phyloP scores from a whole-genome alignment of 2,113 vertebrate genomes.

The Isichthys henryi region DNA sequence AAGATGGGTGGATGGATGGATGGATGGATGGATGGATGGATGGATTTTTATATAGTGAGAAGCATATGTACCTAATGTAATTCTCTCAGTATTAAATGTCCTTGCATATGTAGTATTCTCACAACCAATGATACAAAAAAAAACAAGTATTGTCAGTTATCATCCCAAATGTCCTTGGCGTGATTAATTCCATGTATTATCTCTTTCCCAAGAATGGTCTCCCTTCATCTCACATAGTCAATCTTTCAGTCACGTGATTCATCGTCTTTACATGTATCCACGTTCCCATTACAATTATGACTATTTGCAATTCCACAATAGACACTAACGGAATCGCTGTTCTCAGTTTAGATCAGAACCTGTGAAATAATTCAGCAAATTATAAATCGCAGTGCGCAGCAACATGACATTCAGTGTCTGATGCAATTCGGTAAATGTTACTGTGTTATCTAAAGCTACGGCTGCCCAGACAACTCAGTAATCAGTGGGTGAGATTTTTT shows the following conservation, averaged over 20 bases:
- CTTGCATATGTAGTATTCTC: not conserved
- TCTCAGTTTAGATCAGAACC: not conserved
- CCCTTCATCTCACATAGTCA: not conserved
- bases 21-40: not conserved
- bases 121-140: not conserved
- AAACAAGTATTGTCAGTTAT: not conserved
- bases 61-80: not conserved
- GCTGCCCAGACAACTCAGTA: not conserved
- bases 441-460: not conserved
- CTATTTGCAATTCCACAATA: not conserved
- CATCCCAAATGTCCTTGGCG: not conserved
- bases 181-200: not conserved
- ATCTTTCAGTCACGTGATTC: not conserved
- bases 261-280: not conserved
- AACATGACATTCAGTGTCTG: not conserved
- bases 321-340: not conserved
- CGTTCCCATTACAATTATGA: not conserved
- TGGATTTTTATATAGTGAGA: not conserved
- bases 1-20: not conserved
- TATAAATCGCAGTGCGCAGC: not conserved
- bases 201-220: not conserved
- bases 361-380: not conserved
- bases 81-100: not conserved
- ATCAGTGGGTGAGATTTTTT: not conserved
- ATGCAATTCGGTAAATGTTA: not conserved